Base-by-base conservation (phyloP, 1,140 invertebrate genomes). In the Pararge aegeria region DNA sequence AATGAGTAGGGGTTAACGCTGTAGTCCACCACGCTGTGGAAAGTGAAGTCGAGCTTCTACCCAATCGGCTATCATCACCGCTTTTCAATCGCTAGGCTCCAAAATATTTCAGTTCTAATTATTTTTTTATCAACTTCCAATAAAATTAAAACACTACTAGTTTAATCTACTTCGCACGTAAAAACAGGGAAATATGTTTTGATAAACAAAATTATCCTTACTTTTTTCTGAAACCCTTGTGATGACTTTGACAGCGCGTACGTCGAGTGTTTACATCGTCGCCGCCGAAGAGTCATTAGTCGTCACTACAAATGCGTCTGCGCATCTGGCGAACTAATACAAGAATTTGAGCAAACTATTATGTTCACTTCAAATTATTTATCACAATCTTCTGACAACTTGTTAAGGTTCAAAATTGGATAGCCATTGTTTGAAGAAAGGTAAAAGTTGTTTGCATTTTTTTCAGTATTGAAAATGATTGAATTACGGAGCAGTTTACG, bases 231-330 rank as follows among this genome's bases (percentile, higher is more conserved):
- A 64, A 61, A 67, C 64, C 55, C 66, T 64, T 49, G 64, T 82
- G 78, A 83, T 80, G 74, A 70, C 73, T 83, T 74, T 81, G 82
- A 85, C 85, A 83, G 73, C 57, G 55, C 67, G 62, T 66, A 55
- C 71, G 81, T 68, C 71, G 80, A 85, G 79, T 85, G 79, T 81
- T 82, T 79, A 83, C 80, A 79, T 87, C 86, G 75, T 82, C 86
- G 67, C 78, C 70, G 66, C 78, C 70, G 66, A 64, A 75, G 56
- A 75, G 73, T 86, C 86, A 89, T 89, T 87, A 89, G 86, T 89
- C 78, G 78, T 75, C 80, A 69, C 49, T 66, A 66, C 64, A 55
- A 58, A 56, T 66, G 56, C 64, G 61, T 51, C 19, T 24, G 54
- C 62, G 54, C 64, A 70, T 70, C 70, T 78, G 68, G 68, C 55